Conservation (phyloP, 2,888 invertebrate genomes). For the Orchesellides sinensis region DNA sequence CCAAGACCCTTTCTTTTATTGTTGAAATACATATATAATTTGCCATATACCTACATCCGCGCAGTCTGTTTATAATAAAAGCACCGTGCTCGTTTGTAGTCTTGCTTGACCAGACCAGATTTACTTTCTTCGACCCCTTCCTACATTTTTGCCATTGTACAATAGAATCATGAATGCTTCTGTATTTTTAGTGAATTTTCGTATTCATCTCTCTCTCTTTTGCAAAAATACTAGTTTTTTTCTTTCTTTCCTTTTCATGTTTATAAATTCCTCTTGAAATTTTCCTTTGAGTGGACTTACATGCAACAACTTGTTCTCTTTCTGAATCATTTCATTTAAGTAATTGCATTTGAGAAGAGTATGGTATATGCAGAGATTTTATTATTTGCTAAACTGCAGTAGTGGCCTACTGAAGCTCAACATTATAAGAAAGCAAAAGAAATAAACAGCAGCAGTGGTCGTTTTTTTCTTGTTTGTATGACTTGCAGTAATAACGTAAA, state of each 20-base stretch:
- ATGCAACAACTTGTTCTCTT: constrained; percentile 31
- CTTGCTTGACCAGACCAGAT: constrained; percentile 47
- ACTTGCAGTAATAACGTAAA: background rate
- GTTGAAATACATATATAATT: background rate
- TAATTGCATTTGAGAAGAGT: constrained; percentile 23
- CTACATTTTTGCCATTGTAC: constrained; percentile 16
- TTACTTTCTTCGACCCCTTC: constrained; percentile 51
- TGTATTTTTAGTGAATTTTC: background rate
- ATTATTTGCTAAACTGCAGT: too few relatives aligned
- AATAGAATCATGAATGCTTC: background rate
- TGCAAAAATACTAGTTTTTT: background rate
- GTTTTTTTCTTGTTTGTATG: background rate
- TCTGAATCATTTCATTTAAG: constrained; percentile 46
- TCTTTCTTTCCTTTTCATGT: background rate
- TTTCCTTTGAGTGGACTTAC: background rate
- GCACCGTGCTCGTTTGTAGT: constrained; percentile 20
- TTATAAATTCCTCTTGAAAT: background rate
- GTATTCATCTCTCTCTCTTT: background rate
- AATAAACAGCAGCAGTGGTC: too few relatives aligned
- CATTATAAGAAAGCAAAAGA: too few relatives aligned
- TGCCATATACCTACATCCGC: constrained; percentile 11
- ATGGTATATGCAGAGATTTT: too few relatives aligned
- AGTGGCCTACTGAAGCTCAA: too few relatives aligned
- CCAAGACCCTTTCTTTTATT: constrained; percentile 30
- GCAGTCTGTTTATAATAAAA: constrained; percentile 17